These are phyloP conservation scores for Tapirus terrestris DNA, from an alignment of 2,113 vertebrate genomes.

Conservation along the genomic window DNA sequence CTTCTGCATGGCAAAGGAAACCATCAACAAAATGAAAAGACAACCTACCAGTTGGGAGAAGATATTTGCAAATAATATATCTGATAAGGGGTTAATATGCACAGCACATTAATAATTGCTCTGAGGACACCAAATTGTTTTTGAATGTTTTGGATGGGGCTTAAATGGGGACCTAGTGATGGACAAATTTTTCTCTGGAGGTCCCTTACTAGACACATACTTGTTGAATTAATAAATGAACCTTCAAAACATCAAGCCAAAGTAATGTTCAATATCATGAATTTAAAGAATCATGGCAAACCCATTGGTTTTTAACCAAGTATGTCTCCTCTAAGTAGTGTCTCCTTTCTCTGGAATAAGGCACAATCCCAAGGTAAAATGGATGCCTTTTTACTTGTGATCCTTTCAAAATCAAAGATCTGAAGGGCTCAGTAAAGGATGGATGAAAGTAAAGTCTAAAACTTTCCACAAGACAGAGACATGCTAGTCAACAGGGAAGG, in stretches of 20 bases:
- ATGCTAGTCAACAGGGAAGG: not conserved
- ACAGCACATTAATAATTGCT: not conserved
- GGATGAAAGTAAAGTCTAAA: not conserved
- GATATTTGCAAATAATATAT: no score
- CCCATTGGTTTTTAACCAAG: not conserved
- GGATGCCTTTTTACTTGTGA: not conserved
- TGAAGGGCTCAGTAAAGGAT: not conserved
- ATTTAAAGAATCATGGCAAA: slow-evolving; percentile 1
- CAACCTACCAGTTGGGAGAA: no score
- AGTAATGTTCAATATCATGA: not conserved
- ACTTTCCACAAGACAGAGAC: not conserved
- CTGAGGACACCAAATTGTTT: not conserved
- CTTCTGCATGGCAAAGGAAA: no score
- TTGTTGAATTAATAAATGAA: not conserved
- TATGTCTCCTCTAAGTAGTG: not conserved
- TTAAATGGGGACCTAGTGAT: not conserved
- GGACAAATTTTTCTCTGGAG: not conserved
- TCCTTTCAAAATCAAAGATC: not conserved
- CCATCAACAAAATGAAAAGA: no score
- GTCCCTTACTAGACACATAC: not conserved
- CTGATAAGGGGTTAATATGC: not conserved
- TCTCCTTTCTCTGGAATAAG: not conserved
- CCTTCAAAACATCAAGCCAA: not conserved
- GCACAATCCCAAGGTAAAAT: not conserved
- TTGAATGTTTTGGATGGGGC: not conserved